A percentile compares a stretch with the other conserved stretches of the same genome.
phyloP scores from a whole-genome alignment of 2,113 vertebrate genomes.

The Lophura nycthemera region DNA sequence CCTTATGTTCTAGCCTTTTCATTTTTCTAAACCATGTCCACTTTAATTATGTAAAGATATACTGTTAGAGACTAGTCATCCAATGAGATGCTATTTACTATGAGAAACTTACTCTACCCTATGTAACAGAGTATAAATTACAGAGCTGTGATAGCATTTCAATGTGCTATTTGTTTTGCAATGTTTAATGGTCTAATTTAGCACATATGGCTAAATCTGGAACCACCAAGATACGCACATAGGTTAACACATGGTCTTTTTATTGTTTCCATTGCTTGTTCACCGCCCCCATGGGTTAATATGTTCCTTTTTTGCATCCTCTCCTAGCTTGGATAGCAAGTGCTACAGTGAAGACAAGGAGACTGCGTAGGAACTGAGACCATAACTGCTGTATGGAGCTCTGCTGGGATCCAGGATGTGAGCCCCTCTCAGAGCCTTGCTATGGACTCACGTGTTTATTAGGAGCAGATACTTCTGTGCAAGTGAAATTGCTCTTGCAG shows the following conservation, averaged over 20 bases:
- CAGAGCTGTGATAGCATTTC: conserved; percentile 42
- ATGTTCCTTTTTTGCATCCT: conserved; percentile 13
- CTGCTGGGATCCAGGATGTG: background rate
- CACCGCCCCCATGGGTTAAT: background rate
- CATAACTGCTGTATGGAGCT: background rate
- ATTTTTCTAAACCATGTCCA: conserved; percentile 69
- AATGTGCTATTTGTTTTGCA: conserved; percentile 49
- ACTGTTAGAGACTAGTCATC: conserved; percentile 53
- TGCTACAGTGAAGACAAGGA: background rate
- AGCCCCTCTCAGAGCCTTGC: background rate
- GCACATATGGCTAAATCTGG: background rate
- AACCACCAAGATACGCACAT: background rate
- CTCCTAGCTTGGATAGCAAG: background rate
- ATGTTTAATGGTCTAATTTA: conserved; percentile 66
- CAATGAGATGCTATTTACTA: conserved; percentile 60
- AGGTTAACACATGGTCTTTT: conserved; percentile 21
- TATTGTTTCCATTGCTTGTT: conserved; percentile 9
- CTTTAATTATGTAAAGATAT: conserved; percentile 77
- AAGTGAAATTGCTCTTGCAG: background rate
- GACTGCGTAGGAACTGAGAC: background rate
- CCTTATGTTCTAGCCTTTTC: conserved; percentile 68
- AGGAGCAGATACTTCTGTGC: background rate
- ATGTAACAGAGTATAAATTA: conserved; percentile 41
- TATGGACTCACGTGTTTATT: background rate
- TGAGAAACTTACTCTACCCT: conserved; percentile 40